Evolutionary conservation across 53 echinoderm and acorn worm genomes (phyloP).

Genomic region (Holothuria scabra): DNA sequence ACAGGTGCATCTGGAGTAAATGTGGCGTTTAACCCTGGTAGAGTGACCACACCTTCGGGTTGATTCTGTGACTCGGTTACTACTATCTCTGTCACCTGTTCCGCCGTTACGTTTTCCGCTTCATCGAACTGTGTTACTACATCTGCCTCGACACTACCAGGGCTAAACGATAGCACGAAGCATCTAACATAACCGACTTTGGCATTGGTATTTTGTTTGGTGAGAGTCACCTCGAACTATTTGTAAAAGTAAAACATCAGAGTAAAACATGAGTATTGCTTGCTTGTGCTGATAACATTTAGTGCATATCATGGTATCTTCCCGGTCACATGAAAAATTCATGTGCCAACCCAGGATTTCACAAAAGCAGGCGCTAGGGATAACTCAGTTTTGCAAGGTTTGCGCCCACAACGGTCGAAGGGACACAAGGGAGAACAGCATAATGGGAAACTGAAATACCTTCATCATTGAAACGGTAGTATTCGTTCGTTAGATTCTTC

Average conservation of each 20-base stretch:
- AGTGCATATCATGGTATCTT: too few relatives aligned
- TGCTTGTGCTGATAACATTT: too few relatives aligned
- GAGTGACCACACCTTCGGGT: background rate
- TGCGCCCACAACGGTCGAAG: too few relatives aligned
- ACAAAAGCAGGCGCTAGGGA: too few relatives aligned
- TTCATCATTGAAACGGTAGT: too few relatives aligned
- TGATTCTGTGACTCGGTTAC: slow-evolving; percentile 10
- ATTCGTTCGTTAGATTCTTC: too few relatives aligned
- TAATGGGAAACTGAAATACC: too few relatives aligned
- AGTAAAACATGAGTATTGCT: background rate
- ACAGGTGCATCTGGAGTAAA: background rate
- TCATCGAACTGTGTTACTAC: slow-evolving; percentile 16
- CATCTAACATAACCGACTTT: slow-evolving; percentile 2
- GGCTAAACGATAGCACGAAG: background rate
- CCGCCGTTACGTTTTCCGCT: background rate
- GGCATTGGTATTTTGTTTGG: slow-evolving; percentile 15
- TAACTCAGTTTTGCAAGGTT: too few relatives aligned
- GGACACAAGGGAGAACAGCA: too few relatives aligned
- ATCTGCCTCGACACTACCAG: slow-evolving; percentile 10
- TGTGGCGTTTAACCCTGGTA: background rate
- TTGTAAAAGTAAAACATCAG: background rate
- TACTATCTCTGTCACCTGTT: slow-evolving; percentile 7
- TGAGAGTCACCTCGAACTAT: slow-evolving; percentile 17
- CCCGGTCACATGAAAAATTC: too few relatives aligned
- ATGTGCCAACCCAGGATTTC: too few relatives aligned